Percentiles rank a stretch among this genome's conserved stretches.
Conservation (phyloP, 64 coral and sea anemone genomes). For the Acropora tenuis region DNA sequence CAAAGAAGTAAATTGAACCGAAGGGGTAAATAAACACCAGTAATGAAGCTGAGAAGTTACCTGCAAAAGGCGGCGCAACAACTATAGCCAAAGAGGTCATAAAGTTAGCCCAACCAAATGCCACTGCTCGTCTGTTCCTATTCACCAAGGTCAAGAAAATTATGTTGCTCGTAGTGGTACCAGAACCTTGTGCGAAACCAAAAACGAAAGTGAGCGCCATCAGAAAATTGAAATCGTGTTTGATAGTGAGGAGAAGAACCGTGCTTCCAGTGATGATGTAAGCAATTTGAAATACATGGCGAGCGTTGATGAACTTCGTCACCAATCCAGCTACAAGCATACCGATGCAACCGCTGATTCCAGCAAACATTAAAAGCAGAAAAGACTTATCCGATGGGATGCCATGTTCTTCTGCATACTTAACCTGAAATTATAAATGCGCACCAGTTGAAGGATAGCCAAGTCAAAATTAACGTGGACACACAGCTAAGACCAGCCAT, state of each 20-base stretch:
- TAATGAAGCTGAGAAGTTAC: slow-evolving; percentile 2
- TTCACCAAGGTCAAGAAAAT: slow-evolving; percentile 26
- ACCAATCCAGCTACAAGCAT: slow-evolving; percentile 2
- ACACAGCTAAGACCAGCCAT: too few species aligned
- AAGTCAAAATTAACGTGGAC: too few species aligned
- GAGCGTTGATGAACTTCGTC: background rate
- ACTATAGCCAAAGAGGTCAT: slow-evolving; percentile 25
- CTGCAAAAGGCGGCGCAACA: slow-evolving; percentile 47
- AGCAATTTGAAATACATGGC: slow-evolving; percentile 24
- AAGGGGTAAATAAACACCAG: background rate
- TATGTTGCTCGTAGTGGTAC: background rate
- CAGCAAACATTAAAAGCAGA: slow-evolving; percentile 45
- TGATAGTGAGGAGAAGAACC: slow-evolving; percentile 12
- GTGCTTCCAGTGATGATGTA: background rate
- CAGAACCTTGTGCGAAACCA: slow-evolving; percentile 17
- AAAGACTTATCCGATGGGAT: background rate
- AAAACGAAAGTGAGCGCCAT: slow-evolving; percentile 10
- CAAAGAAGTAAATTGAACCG: too few species aligned
- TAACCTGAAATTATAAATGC: background rate
- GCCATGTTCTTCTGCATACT: background rate
- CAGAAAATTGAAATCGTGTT: slow-evolving; percentile 16
- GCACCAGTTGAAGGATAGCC: too few species aligned
- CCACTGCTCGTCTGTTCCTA: slow-evolving; percentile 7
- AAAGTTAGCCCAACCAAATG: slow-evolving; percentile 44
- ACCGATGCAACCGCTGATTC: background rate